phyloP scores from a whole-genome alignment of 1,140 invertebrate species.

The Drosophila fuyamai region DNA sequence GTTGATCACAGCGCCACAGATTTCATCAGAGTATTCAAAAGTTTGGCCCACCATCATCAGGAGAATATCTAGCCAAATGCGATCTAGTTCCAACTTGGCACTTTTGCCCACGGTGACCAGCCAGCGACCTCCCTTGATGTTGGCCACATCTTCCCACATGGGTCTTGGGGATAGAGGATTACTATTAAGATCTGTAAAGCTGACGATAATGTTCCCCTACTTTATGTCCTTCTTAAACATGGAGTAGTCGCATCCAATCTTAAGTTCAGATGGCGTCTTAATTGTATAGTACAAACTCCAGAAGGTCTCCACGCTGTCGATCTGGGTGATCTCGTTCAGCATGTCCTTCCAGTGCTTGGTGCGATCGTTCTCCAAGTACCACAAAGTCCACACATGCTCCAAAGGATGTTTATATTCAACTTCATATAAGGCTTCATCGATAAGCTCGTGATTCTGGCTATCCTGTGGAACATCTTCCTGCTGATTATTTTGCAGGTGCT shows the following conservation, averaged over 20 bases:
- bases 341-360: conserved; percentile 96
- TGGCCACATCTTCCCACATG: conserved; percentile 98
- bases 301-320: conserved; percentile 99
- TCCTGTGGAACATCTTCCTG: not conserved
- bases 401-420: conserved; percentile 92
- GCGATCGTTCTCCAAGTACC: conserved; percentile 98
- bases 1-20: conserved; percentile 98
- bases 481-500: conserved; percentile 1
- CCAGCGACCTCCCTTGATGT: conserved; percentile 97
- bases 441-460: not conserved
- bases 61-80: conserved; percentile 95
- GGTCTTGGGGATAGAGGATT: conserved; percentile 90
- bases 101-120: conserved; percentile 95
- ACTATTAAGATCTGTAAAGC: conserved; percentile 89
- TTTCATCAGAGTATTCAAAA: conserved; percentile 96
- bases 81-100: conserved; percentile 94
- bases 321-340: conserved; percentile 95
- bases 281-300: conserved; percentile 98
- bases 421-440: conserved; percentile 36
- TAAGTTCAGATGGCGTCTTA: conserved; percentile 95
- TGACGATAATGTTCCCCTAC: conserved; percentile 16
- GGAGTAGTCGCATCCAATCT: conserved; percentile 97
- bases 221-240: conserved; percentile 98
- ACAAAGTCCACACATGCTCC: conserved; percentile 97
- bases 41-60: conserved; percentile 97